phyloP scores from a whole-genome alignment of 2,113 vertebrate species.

The Sceloporus tristichus region DNA sequence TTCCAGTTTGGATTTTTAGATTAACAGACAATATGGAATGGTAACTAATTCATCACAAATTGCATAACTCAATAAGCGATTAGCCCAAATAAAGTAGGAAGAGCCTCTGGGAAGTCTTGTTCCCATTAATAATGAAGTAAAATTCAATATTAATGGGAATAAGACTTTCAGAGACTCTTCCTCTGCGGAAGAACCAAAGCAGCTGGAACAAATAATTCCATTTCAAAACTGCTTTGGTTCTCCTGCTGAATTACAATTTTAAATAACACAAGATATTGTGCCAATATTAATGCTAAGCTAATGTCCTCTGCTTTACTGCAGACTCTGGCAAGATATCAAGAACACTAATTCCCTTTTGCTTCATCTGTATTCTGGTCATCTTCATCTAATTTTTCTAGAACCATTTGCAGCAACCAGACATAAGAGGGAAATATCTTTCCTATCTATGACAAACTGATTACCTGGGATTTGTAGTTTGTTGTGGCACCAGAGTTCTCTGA shows the following conservation, averaged over 20 bases:
- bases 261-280: not conserved
- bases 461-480: no score
- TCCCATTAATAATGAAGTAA: not conserved
- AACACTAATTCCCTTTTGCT: constrained; percentile 9
- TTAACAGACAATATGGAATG: no score
- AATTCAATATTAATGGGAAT: no score
- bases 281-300: not conserved
- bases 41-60: not conserved
- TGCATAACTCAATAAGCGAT: not conserved
- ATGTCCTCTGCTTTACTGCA: not conserved
- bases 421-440: not conserved
- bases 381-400: not conserved
- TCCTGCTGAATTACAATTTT: not conserved
- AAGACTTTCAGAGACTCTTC: no score
- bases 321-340: constrained; percentile 8
- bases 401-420: not conserved
- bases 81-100: not conserved
- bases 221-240: not conserved
- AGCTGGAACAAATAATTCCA: no score
- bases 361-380: not conserved
- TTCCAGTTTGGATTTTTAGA: not conserved
- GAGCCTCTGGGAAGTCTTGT: not conserved
- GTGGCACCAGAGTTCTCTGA: no score
- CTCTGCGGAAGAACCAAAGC: no score
- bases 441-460: not conserved